Evolutionary conservation across 2,113 vertebrate genomes (phyloP).

Genomic region (Rattus norvegicus): DNA sequence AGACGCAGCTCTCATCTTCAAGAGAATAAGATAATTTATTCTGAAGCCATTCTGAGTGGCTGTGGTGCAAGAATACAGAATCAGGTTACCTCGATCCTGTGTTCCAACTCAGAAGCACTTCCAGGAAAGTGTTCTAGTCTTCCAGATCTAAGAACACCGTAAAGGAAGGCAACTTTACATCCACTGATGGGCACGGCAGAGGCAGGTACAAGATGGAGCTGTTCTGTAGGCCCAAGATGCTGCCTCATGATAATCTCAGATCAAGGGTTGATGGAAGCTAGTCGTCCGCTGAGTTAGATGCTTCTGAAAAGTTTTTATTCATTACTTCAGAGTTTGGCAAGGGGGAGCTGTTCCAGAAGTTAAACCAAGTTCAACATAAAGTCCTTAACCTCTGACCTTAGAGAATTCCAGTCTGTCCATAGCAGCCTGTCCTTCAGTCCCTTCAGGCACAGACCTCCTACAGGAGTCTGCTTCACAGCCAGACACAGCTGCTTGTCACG

Average conservation of each 20-base stretch:
- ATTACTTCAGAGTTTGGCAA: background rate
- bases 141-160: background rate
- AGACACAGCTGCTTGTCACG: too few species aligned
- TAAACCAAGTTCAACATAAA: background rate
- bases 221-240: background rate
- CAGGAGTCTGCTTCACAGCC: too few species aligned
- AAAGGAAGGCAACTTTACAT: background rate
- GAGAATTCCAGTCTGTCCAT: background rate
- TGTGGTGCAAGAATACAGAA: fast-evolving
- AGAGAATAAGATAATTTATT: background rate
- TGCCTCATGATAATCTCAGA: background rate
- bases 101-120: background rate
- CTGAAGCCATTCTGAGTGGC: background rate
- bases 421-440: background rate
- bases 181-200: background rate
- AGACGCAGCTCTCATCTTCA: too few species aligned
- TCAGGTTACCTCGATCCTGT: background rate
- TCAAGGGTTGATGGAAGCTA: background rate
- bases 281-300: background rate
- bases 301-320: background rate
- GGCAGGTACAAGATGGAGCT: background rate
- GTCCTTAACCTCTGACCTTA: background rate
- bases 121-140: fast-evolving
- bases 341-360: too few species aligned
- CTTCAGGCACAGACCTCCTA: too few species aligned